Base-by-base conservation (phyloP, 2,797 vertebrate species). In the Channallabes apus region DNA sequence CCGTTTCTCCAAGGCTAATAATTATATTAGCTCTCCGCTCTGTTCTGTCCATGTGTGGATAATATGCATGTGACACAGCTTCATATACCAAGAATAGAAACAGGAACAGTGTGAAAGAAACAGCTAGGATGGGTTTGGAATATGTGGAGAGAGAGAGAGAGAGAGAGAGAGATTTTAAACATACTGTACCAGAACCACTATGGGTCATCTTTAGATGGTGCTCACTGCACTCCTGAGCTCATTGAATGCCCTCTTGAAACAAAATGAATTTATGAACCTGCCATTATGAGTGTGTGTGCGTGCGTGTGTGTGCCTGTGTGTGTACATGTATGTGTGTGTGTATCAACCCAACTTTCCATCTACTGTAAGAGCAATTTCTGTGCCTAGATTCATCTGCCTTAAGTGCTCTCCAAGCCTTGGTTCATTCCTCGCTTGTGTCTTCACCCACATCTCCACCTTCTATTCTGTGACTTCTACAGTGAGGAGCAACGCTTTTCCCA, bases 51-150 rank as follows among this genome's bases (percentile, higher is more conserved):
- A 84, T 86, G 62, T 61, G 72, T 69, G 56, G 76, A 77, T 86
- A 82, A 88, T 86, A 82, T 87, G 80, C 82, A 82, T 78, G 78
- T 81, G 82, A 76, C 86, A 84, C 14, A 38, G 62, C 38, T 79
- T 80, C 80, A 86, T n/a, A 73, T 58, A 20, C 84, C 86, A 82
- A 80, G 82, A 89, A 89, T 86, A 88, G 84, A 75, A 77, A 54
- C 6, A 12, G 65, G 46, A 77, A 35, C 82, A 84, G 80, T 82
- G 69, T 85, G 81, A 83, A 81, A 65, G 75, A 2, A n/a, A n/a
- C n/a, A n/a, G 2, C 61, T 68, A 54, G 58, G n/a, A 46, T 59
- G 75, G 75, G 77, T 18, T 61, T 18, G 17, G 58, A 20, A 8
- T 61, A 22, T 61, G 58, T 32, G 5, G 29, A 32, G 29, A 32